These are phyloP conservation scores for Crotalus viridis DNA, from an alignment of 2,113 vertebrate species.

Conservation along the genomic window DNA sequence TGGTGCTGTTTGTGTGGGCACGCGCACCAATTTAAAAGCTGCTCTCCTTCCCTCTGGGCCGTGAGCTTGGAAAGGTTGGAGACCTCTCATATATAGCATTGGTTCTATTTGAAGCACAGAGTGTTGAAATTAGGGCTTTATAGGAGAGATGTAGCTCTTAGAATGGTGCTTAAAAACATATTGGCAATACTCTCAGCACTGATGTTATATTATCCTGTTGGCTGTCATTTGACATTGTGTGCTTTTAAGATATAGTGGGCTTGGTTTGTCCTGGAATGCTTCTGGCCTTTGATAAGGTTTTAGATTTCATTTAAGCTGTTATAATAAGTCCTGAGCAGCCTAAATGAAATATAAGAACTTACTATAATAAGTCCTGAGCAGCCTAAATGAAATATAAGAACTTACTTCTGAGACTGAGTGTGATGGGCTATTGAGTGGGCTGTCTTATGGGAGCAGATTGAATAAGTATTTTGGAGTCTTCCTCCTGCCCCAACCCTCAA, in stretches of 20 bases:
- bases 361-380: neutral
- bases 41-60: no score
- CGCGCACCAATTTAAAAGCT: no score
- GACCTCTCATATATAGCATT: neutral
- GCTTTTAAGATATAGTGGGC: neutral
- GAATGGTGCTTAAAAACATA: neutral
- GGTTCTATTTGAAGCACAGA: neutral
- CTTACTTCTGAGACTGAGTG: neutral
- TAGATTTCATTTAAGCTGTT: neutral
- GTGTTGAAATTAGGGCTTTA: neutral
- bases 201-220: neutral
- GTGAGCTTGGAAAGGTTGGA: no score
- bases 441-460: neutral
- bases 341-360: neutral
- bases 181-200: neutral
- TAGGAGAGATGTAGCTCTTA: neutral
- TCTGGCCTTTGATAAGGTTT: neutral
- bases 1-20: no score
- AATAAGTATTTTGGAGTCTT: neutral
- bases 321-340: neutral
- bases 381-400: neutral
- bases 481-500: neutral
- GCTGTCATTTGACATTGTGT: neutral
- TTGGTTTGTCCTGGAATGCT: neutral
- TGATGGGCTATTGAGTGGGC: neutral